phyloP scores from a whole-genome alignment of 2,888 invertebrate species.

The Diaprepes abbreviatus region DNA sequence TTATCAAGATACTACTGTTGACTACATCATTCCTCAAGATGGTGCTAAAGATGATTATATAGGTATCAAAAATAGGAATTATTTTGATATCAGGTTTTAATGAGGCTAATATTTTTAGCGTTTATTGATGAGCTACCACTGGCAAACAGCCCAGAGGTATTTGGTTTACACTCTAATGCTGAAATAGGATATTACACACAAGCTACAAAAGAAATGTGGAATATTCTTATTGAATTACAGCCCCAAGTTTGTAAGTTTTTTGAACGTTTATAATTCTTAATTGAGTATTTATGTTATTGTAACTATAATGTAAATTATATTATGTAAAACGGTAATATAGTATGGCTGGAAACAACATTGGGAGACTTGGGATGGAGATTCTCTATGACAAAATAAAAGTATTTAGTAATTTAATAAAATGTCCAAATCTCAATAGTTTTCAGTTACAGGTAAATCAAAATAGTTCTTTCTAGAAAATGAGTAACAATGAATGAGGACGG shows the following conservation, averaged over 20 bases:
- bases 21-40: constrained; percentile 83
- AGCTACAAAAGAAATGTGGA: constrained; percentile 90
- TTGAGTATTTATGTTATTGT: no score
- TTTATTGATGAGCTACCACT: constrained; percentile 86
- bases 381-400: no score
- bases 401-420: no score
- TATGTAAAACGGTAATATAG: no score
- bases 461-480: no score
- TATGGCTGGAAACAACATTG: no score
- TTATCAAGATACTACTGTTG: constrained; percentile 79
- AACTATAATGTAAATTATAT: no score
- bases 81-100: neutral
- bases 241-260: constrained; percentile 84
- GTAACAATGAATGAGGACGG: no score
- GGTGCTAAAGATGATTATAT: constrained; percentile 80
- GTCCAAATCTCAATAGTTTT: no score
- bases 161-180: constrained; percentile 94
- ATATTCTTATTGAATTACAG: constrained; percentile 87
- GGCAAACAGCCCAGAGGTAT: constrained; percentile 90
- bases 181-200: constrained; percentile 95
- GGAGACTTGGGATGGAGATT: no score
- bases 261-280: no score
- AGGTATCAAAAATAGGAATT: constrained; percentile 69
- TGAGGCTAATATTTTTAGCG: constrained; percentile 72
- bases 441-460: no score